Evolutionary conservation across 2,888 invertebrate genomes (phyloP).

Genomic region (Scaptodrosophila latifasciaeformis): DNA sequence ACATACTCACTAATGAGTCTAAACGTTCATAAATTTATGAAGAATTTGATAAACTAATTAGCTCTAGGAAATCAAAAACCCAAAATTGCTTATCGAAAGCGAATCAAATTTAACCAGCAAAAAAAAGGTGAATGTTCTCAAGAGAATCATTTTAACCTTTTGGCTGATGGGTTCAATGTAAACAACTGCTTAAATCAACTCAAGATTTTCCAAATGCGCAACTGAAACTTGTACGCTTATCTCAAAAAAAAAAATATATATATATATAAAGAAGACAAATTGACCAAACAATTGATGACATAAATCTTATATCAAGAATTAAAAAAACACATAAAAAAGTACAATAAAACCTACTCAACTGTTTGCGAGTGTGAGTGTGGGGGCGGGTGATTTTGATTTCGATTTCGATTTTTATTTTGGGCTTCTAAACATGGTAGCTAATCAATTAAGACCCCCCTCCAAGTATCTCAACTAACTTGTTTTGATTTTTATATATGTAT

Average conservation of each 20-base stretch:
- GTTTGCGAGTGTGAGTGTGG: too few species aligned
- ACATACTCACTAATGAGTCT: neutral
- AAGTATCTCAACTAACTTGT: too few species aligned
- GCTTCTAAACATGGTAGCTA: too few species aligned
- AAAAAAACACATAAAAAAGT: constrained; percentile 1
- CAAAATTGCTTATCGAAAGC: constrained; percentile 47
- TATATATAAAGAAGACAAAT: too few species aligned
- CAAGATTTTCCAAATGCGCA: too few species aligned
- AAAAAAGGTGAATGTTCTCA: constrained; percentile 42
- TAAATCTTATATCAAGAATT: constrained; percentile 34
- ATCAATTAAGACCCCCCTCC: too few species aligned
- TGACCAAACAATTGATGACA: constrained; percentile 49
- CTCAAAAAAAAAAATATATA: constrained; percentile 24
- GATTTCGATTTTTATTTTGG: too few species aligned
- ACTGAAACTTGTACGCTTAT: too few species aligned
- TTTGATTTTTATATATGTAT: too few species aligned
- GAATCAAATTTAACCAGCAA: constrained; percentile 32
- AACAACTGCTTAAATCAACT: constrained; percentile 57
- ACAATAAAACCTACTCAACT: constrained; percentile 4
- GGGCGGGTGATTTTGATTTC: too few species aligned
- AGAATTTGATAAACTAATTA: neutral
- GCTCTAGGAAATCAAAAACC: too few species aligned
- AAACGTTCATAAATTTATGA: neutral
- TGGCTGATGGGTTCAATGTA: constrained; percentile 50
- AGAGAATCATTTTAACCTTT: constrained; percentile 51